These are phyloP conservation scores for Tanaodytes sp. DNA, from an alignment of 2,888 invertebrate species.

Conservation along the genomic window DNA sequence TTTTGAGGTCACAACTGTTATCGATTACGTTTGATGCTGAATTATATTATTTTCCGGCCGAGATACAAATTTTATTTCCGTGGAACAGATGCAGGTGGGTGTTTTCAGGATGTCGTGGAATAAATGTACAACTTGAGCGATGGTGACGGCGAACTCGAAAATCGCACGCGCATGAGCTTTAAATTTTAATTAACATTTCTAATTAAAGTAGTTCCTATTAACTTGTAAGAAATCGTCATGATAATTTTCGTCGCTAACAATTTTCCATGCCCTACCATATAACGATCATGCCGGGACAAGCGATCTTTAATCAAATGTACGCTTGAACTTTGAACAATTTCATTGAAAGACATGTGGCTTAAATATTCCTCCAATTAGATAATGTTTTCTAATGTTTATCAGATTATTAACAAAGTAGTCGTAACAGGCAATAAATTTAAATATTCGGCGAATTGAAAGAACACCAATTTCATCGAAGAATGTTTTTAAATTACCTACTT, in stretches of 20 bases:
- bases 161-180: conserved; percentile 2
- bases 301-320: conserved; percentile 25
- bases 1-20: conserved; percentile 16
- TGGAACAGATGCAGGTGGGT: not conserved
- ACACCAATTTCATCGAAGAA: too few species aligned
- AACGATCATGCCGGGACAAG: not conserved
- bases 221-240: conserved; percentile 15
- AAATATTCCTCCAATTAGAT: conserved; percentile 20
- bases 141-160: too few species aligned
- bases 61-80: conserved; percentile 11
- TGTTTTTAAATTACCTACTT: too few species aligned
- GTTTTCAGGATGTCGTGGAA: too few species aligned
- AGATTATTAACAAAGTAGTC: too few species aligned
- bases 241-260: conserved; percentile 24
- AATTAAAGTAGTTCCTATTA: conserved; percentile 26
- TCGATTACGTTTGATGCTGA: conserved; percentile 16
- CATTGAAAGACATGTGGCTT: conserved; percentile 18
- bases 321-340: conserved; percentile 12
- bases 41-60: conserved; percentile 9
- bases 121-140: too few species aligned
- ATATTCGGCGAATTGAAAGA: too few species aligned
- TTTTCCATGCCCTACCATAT: not conserved
- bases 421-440: too few species aligned
- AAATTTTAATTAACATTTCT: conserved; percentile 19
- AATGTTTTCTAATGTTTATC: too few species aligned